phyloP scores from a whole-genome alignment of 2,113 vertebrate species.

The Catharus minimus region DNA sequence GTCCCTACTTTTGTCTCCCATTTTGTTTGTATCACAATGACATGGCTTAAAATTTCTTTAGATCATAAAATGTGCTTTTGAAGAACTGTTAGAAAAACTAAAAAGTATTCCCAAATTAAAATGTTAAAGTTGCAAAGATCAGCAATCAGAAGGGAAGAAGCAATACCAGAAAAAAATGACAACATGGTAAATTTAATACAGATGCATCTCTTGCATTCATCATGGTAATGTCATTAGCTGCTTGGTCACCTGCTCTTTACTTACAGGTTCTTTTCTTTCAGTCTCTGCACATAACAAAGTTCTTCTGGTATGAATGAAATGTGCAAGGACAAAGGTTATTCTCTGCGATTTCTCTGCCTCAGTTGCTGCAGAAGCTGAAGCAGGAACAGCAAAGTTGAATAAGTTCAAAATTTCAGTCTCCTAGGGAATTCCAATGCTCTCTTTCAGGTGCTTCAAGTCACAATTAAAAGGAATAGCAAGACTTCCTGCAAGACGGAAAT shows the following conservation, averaged over 20 bases:
- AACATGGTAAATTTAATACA: background rate
- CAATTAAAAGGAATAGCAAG: background rate
- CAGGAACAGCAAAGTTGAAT: background rate
- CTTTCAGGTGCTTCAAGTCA: background rate
- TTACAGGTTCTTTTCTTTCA: background rate
- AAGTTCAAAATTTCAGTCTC: background rate
- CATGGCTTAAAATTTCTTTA: background rate
- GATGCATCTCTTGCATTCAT: background rate
- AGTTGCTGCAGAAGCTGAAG: background rate
- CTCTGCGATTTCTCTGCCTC: background rate
- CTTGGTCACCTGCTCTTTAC: background rate
- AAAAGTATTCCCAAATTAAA: background rate
- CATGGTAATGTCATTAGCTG: background rate
- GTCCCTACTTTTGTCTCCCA: background rate
- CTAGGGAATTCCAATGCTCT: background rate
- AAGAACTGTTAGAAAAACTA: background rate
- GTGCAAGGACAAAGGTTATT: background rate
- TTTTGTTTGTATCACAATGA: background rate
- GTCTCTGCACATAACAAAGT: background rate
- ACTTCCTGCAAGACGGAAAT: background rate
- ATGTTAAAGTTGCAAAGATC: background rate
- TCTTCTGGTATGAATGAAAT: background rate
- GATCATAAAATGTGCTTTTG: background rate
- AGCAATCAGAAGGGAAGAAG: background rate
- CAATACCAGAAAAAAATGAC: background rate